Percentiles rank a stretch among this genome's conserved stretches.
Evolutionary conservation across 2,113 vertebrate species (phyloP).

Genomic region (Zosterops hypoxanthus): DNA sequence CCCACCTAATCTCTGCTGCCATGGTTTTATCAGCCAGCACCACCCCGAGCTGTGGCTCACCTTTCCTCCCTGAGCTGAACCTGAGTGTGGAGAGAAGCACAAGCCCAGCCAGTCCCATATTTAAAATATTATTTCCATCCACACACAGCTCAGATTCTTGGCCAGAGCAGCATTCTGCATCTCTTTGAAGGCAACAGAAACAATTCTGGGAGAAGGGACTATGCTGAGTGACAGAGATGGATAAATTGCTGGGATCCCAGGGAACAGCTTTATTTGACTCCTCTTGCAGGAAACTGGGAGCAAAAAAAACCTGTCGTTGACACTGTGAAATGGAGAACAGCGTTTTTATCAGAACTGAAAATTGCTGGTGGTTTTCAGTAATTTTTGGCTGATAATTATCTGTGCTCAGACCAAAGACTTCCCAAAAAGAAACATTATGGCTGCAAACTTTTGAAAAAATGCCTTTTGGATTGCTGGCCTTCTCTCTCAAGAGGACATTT

Average conservation of each 20-base stretch:
- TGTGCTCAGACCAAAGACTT: not conserved
- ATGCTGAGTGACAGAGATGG: not conserved
- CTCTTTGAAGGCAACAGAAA: not conserved
- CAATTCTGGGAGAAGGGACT: not conserved
- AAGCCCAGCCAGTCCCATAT: not conserved
- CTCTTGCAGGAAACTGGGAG: not conserved
- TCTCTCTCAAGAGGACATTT: not conserved
- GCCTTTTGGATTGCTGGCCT: not conserved
- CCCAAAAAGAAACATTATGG: not conserved
- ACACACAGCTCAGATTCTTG: not conserved
- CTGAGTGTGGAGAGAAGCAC: not conserved
- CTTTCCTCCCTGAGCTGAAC: not conserved
- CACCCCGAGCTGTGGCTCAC: not conserved
- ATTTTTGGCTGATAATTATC: not conserved
- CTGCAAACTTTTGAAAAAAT: constrained; percentile 39
- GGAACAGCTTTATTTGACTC: not conserved
- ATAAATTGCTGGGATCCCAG: not conserved
- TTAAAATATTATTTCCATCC: not conserved
- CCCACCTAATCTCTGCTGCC: not conserved
- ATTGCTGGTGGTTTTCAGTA: constrained; percentile 27
- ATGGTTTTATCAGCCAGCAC: not conserved
- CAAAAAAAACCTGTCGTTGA: not conserved
- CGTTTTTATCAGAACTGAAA: constrained; percentile 12
- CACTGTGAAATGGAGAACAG: not conserved
- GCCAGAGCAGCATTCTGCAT: not conserved